Evolutionary conservation across 2,113 vertebrate species (phyloP).

Genomic region (Arothron firmamentum): DNA sequence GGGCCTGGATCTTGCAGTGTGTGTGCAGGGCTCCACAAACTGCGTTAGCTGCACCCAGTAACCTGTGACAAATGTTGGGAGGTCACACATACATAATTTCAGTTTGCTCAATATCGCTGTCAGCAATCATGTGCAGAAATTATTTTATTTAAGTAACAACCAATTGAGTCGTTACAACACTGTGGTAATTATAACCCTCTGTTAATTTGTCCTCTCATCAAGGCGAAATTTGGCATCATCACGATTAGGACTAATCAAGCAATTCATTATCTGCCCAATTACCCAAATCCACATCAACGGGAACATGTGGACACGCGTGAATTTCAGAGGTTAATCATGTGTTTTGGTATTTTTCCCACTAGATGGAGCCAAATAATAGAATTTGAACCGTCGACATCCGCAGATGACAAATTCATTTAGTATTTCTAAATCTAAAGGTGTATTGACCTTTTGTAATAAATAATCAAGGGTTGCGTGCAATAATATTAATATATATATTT

Average conservation of each 20-base stretch:
- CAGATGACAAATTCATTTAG: background rate
- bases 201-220: slow-evolving; percentile 43
- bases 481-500: no score
- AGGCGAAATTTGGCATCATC: slow-evolving; percentile 40
- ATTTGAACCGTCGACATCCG: background rate
- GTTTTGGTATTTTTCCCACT: slow-evolving; percentile 35
- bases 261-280: slow-evolving; percentile 62
- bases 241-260: slow-evolving; percentile 59
- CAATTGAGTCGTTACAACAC: slow-evolving; percentile 48
- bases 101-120: background rate
- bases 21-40: slow-evolving; percentile 22
- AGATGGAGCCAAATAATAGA: slow-evolving; percentile 51
- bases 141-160: slow-evolving; percentile 24
- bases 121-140: slow-evolving; percentile 12
- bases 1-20: slow-evolving; percentile 32
- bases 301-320: slow-evolving; percentile 7
- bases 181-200: slow-evolving; percentile 49
- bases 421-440: background rate
- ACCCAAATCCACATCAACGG: slow-evolving; percentile 49
- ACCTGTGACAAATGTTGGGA: slow-evolving; percentile 34
- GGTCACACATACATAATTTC: slow-evolving; percentile 19
- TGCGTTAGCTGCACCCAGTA: slow-evolving; percentile 10
- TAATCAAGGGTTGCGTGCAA: no score
- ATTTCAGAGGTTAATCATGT: background rate
- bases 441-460: no score